These are phyloP conservation scores for Hydropsyche betteni DNA, from an alignment of 2,888 invertebrate genomes.

Conservation along the genomic window DNA sequence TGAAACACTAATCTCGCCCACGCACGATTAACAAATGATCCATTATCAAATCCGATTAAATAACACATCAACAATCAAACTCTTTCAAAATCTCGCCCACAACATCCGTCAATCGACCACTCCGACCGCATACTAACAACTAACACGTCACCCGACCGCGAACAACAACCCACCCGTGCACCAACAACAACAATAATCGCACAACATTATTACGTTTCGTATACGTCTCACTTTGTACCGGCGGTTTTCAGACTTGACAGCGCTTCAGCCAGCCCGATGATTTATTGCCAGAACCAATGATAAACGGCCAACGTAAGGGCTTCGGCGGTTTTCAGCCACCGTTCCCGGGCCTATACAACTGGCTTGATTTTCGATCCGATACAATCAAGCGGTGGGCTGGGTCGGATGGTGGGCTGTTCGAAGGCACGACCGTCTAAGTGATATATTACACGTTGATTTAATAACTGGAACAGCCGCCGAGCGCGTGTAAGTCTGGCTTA, in stretches of 20 bases:
- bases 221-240: constrained; percentile 36
- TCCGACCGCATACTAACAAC: too few species aligned
- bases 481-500: constrained; percentile 20
- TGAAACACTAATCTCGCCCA: too few species aligned
- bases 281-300: constrained; percentile 36
- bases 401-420: background rate
- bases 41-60: too few species aligned
- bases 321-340: background rate
- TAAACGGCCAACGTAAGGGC: constrained; percentile 23
- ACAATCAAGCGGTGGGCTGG: constrained; percentile 25
- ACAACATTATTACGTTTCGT: background rate
- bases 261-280: constrained; percentile 34
- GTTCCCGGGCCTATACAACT: background rate
- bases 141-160: too few species aligned
- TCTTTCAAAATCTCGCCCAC: too few species aligned
- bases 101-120: too few species aligned
- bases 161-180: too few species aligned
- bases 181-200: too few species aligned
- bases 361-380: constrained; percentile 30
- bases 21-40: too few species aligned
- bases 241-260: constrained; percentile 36
- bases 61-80: too few species aligned
- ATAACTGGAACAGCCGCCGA: constrained; percentile 32
- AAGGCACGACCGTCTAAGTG: constrained; percentile 32
- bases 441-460: constrained; percentile 41